Percentiles rank a stretch among this genome's conserved stretches.
Conservation (phyloP, 2,888 invertebrate species). For the Odontocolon sp. region DNA sequence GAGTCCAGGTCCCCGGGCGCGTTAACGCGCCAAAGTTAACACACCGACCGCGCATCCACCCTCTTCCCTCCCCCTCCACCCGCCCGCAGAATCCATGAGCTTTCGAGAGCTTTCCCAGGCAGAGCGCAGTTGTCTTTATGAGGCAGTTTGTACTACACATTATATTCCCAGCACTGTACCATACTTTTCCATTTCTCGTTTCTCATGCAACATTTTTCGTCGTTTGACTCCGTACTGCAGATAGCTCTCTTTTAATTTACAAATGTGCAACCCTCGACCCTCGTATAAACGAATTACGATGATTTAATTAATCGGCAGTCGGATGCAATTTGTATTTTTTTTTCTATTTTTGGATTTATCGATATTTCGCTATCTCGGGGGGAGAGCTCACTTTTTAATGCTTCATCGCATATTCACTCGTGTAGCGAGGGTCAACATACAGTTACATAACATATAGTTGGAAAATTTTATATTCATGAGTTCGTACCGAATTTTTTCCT, state of each 20-base stretch:
- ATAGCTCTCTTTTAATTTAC: constrained; percentile 51
- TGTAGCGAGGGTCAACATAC: no score
- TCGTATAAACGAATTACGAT: not conserved
- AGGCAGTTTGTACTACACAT: constrained; percentile 55
- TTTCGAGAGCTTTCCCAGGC: constrained; percentile 51
- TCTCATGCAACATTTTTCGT: constrained; percentile 27
- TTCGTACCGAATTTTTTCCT: no score
- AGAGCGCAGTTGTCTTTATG: constrained; percentile 48
- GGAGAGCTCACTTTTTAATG: no score
- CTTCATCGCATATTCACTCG: no score
- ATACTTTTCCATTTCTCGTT: constrained; percentile 48
- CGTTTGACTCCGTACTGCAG: constrained; percentile 7
- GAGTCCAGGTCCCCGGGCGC: not conserved
- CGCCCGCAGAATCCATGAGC: constrained; percentile 46
- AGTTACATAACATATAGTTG: no score
- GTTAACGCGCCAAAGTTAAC: constrained; percentile 51
- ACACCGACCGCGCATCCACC: constrained; percentile 23
- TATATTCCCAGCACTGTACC: constrained; percentile 50
- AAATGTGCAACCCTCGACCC: not conserved
- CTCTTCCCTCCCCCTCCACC: no score
- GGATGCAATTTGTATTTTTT: no score
- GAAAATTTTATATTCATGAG: no score
- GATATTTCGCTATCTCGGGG: not conserved
- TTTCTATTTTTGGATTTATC: not conserved
- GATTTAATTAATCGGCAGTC: constrained; percentile 12